These are phyloP conservation scores for Xanthia togata DNA, from an alignment of 2,888 invertebrate genomes.

Conservation along the genomic window DNA sequence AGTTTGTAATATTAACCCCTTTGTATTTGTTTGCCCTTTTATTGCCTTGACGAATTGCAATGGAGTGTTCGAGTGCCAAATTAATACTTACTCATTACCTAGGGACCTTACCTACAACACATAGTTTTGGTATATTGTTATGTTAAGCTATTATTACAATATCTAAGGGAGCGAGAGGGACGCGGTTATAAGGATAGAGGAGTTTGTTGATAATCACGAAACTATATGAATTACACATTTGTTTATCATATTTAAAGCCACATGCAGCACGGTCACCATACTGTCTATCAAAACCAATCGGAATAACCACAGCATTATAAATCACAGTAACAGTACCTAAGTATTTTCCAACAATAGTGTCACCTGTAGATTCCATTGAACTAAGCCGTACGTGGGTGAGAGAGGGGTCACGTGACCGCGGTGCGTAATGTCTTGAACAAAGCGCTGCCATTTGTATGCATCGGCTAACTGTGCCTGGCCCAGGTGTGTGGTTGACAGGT, in stretches of 20 bases:
- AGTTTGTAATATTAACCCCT: neutral
- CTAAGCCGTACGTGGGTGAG: constrained; percentile 50
- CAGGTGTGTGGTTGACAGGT: constrained; percentile 53
- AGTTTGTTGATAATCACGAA: too few species aligned
- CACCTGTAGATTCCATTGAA: constrained; percentile 56
- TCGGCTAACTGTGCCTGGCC: constrained; percentile 19
- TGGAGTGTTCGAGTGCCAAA: neutral
- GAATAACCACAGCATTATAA: constrained; percentile 18
- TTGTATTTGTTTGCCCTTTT: constrained; percentile 1
- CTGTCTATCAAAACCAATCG: neutral
- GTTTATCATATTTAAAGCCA: neutral
- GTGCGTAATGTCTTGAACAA: constrained; percentile 53
- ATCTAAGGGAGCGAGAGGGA: too few species aligned
- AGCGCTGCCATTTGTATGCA: constrained; percentile 61
- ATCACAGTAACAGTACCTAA: constrained; percentile 13
- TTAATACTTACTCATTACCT: neutral
- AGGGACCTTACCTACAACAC: neutral
- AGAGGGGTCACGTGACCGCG: constrained; percentile 57
- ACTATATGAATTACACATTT: neutral
- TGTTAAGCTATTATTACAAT: too few species aligned
- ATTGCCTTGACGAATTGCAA: neutral
- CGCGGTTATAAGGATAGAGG: too few species aligned
- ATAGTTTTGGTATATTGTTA: neutral
- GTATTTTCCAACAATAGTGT: constrained; percentile 48
- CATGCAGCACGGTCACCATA: too few species aligned